A percentile compares a stretch with the other conserved stretches of the same genome.
Conservation (phyloP, 2,113 vertebrate species). For the Tragelaphus strepsiceros region DNA sequence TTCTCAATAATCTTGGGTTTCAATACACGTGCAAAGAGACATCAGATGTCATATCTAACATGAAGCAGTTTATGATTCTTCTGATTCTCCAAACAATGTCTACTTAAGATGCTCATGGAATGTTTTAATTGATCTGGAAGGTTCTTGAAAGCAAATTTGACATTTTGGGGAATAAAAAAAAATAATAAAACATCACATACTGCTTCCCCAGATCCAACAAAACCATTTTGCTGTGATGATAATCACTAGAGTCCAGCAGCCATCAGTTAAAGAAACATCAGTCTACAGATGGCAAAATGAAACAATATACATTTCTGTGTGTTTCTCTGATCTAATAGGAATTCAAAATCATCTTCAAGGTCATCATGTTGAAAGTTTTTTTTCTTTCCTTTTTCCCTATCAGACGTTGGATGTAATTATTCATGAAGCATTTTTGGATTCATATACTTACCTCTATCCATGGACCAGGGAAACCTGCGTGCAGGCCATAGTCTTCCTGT, state of each 20-base stretch:
- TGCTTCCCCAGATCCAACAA: not conserved
- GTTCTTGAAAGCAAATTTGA: not conserved
- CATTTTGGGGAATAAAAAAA: not conserved
- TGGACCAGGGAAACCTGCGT: not conserved
- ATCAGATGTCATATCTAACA: not conserved
- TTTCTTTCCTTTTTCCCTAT: not conserved
- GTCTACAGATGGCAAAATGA: not conserved
- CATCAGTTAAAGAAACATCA: not conserved
- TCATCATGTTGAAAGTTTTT: not conserved
- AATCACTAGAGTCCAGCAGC: not conserved
- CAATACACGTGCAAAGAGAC: not conserved
- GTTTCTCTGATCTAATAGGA: not conserved
- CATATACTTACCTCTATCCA: not conserved
- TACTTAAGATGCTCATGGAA: not conserved
- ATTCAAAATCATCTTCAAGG: not conserved
- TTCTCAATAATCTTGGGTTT: not conserved
- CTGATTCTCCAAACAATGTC: not conserved
- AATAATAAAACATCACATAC: not conserved
- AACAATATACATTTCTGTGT: not conserved
- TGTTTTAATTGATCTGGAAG: not conserved
- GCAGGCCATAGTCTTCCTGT: not conserved
- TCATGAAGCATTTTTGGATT: not conserved
- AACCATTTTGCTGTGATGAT: not conserved
- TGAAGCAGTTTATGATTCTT: not conserved
- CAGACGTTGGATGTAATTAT: not conserved